Evolutionary conservation across 2,888 invertebrate species (phyloP), one percentile per base, ranked within the genome.

Genomic region (Seira ritae): DNA sequence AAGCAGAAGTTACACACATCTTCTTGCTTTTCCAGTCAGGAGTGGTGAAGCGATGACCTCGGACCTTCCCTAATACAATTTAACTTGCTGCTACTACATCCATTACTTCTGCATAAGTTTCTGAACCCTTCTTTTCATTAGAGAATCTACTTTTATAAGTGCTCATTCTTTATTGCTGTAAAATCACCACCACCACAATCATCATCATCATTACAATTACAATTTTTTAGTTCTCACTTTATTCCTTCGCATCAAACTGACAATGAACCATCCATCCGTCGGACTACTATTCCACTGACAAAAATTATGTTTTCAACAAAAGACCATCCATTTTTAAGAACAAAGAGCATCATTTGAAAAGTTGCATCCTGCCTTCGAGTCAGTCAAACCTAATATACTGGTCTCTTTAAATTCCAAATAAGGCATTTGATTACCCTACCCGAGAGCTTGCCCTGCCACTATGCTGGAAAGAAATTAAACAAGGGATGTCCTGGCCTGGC

Each of bases 121-220:
- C 31, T 23, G 15, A 12, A 24, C 50, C 50, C 50, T 50, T 50
- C 42, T 50, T 15, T 15, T 2, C 50, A 50, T 50, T 50, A 8
- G 17, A 12, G 12, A 8, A 2, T n/a, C 50, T 50, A 66, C 37
- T 80, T 80, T 69, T 80, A 73, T 68, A 80, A 80, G 74, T 80
- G 80, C 24, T 80, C 80, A 70, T 68, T 74, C 60, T 80, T 80
- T 80, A 80, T 74, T 65, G 69, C 80, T 65, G 8, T 62, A 42
- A 50, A 50, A 50, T 50, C 50, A 50, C 23, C 80, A 68, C 73
- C 80, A 74, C 17, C 80, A 68, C 73, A 73, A 74, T 69, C 68
- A 76, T 76, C 74, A 66, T 46, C 31, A 74, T 42, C 20, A 60
- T 69, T 79, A 50, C 50, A 50, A 50, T 50, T n/a, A 50, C 50